Evolutionary conservation across 2,113 vertebrate species (phyloP), one percentile per base, ranked within the genome.

Genomic region (Myodes glareolus): DNA sequence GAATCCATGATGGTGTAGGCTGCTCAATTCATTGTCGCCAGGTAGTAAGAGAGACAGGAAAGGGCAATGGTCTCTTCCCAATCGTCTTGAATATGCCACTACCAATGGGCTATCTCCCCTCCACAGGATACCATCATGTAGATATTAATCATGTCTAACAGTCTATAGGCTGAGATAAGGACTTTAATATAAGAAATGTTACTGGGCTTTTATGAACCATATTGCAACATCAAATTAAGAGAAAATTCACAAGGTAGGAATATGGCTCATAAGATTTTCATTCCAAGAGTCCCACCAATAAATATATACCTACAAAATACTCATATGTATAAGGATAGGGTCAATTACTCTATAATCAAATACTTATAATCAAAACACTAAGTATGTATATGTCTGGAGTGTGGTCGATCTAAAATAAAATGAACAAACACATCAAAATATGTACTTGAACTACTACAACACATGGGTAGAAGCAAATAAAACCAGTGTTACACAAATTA

Each of bases 1-100:
- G 7, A 70, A n/a, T 2, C 50, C n/a, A 31, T 42, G 25, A 13
- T 36, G 3, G 12, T 25, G 14, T 9, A 73, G 50, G 23, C 27
- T 76, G 4, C 9, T 76, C 17, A 61, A 5, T 6, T 21, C n/a
- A 45, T 33, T 23, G 3, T 75, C 27, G 9, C 1, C 27, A 33
- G 33, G 27, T 4, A 85, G 39, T 13, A 2, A 33, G 17, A 23
- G 10, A 21, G 10, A 25, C 17, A n/a, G 12, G 10, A 8, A 8
- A 11, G 0, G 10, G 2, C n/a, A 36, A 2, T 5, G 23, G 4
- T 8, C 13, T 33, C 36, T 27, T 7, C 45, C 25, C 27, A n/a
- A 6, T 50, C 31, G 2, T 14, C 39, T 25, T 52, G 3, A 52
- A 36, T 52, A 7, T 9, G 2, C 27, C 27, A 17, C 1, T 31